A percentile compares a stretch with the other conserved stretches of the same genome.
Conservation (phyloP, 2,888 invertebrate genomes). For the Biston betularia region DNA sequence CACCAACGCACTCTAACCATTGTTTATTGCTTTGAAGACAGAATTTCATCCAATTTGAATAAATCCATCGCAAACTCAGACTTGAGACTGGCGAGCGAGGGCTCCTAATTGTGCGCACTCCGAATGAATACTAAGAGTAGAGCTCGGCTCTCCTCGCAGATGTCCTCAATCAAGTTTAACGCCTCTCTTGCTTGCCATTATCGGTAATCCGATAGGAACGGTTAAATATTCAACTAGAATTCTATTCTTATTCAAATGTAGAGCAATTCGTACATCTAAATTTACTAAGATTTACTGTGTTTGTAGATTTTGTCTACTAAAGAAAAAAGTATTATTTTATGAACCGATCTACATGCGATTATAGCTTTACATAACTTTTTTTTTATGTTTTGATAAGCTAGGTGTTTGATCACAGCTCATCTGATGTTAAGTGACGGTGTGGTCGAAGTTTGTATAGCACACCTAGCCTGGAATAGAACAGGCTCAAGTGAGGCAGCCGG, state of each 20-base stretch:
- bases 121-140: constrained; percentile 45
- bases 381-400: too few relatives aligned
- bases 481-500: too few relatives aligned
- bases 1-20: constrained; percentile 18
- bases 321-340: too few relatives aligned
- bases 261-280: not conserved
- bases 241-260: not conserved
- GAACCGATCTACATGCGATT: too few relatives aligned
- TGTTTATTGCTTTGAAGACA: constrained; percentile 28
- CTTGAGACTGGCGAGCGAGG: constrained; percentile 11
- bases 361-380: too few relatives aligned
- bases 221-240: constrained; percentile 3
- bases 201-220: constrained; percentile 21
- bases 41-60: constrained; percentile 28
- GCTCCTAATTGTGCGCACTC: constrained; percentile 38
- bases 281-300: too few relatives aligned
- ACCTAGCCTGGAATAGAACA: too few relatives aligned
- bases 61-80: constrained; percentile 32
- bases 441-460: too few relatives aligned
- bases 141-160: constrained; percentile 31
- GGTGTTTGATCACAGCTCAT: too few relatives aligned
- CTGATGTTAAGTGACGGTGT: too few relatives aligned
- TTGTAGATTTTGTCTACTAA: too few relatives aligned
- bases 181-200: constrained; percentile 38
- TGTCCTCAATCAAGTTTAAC: constrained; percentile 38